Conservation (phyloP, 2,113 vertebrate genomes). For the Asarcornis scutulata region DNA sequence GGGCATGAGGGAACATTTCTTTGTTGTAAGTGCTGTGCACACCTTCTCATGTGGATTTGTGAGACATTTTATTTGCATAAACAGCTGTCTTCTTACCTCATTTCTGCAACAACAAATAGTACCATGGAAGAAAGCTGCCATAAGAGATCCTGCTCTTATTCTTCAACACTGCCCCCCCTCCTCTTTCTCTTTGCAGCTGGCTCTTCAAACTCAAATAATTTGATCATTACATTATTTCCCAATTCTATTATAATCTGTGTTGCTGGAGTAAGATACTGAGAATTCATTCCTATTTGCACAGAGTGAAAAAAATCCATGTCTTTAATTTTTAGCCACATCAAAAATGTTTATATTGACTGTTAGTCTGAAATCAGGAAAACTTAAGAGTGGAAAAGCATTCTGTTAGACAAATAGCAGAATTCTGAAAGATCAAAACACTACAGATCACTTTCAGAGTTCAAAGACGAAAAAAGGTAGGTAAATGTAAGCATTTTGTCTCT, state of each 20-base stretch:
- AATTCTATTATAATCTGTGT: not conserved
- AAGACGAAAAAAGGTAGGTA: constrained; percentile 1
- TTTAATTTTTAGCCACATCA: not conserved
- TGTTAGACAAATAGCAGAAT: constrained; percentile 41
- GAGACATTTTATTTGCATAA: constrained; percentile 72
- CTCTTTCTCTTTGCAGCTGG: not conserved
- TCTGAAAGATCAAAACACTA: constrained; percentile 47
- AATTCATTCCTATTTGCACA: not conserved
- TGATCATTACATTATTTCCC: not conserved
- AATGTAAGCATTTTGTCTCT: constrained; percentile 14
- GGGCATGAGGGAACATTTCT: constrained; percentile 62
- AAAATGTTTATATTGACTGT: not conserved
- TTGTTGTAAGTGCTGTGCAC: constrained; percentile 51
- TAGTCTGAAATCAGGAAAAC: constrained; percentile 23
- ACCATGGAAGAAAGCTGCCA: constrained; percentile 30
- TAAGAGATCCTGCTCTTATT: constrained; percentile 43
- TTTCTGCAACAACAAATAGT: constrained; percentile 43
- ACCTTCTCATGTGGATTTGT: constrained; percentile 72
- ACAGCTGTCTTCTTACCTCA: constrained; percentile 65
- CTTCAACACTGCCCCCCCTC: not conserved
- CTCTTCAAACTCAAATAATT: not conserved
- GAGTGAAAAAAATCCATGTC: not conserved
- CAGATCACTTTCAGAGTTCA: not conserved
- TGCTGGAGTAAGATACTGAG: not conserved
- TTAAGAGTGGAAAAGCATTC: constrained; percentile 4